phyloP scores from a whole-genome alignment of 35 echinoderm and acorn worm genomes.

The Heliocidaris tuberculata region DNA sequence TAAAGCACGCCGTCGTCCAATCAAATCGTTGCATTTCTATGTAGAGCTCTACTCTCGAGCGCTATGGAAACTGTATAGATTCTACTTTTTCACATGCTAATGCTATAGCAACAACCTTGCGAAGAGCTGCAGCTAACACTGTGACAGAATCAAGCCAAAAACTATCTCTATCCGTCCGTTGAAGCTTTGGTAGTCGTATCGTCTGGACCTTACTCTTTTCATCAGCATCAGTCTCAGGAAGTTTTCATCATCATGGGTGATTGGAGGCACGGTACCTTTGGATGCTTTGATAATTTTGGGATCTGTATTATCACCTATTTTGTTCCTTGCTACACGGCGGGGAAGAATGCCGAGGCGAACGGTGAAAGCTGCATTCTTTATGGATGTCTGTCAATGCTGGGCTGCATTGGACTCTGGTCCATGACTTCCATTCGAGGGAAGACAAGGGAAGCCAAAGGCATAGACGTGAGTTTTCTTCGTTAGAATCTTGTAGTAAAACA shows the following conservation, averaged over 20 bases:
- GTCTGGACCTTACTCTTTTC: neutral
- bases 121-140: neutral
- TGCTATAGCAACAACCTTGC: neutral
- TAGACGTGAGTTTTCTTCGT: conserved; percentile 66
- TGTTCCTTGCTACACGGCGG: conserved; percentile 72
- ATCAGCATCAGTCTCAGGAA: neutral
- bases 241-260: conserved; percentile 61
- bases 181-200: neutral
- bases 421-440: conserved; percentile 71
- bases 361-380: conserved; percentile 71
- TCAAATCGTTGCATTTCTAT: neutral
- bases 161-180: neutral
- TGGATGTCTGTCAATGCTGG: conserved; percentile 60
- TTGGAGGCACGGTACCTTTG: conserved; percentile 74
- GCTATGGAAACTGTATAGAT: neutral
- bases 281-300: conserved; percentile 82
- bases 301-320: conserved; percentile 75
- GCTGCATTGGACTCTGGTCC: conserved; percentile 73
- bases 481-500: neutral
- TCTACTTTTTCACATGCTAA: neutral
- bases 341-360: conserved; percentile 68
- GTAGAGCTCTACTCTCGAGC: neutral
- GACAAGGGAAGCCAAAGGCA: conserved; percentile 73
- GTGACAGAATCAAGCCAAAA: neutral
- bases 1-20: neutral